Evolutionary conservation across 2,888 invertebrate genomes (phyloP), one percentile per base, ranked within the genome.

Genomic region (Dicycla oo): DNA sequence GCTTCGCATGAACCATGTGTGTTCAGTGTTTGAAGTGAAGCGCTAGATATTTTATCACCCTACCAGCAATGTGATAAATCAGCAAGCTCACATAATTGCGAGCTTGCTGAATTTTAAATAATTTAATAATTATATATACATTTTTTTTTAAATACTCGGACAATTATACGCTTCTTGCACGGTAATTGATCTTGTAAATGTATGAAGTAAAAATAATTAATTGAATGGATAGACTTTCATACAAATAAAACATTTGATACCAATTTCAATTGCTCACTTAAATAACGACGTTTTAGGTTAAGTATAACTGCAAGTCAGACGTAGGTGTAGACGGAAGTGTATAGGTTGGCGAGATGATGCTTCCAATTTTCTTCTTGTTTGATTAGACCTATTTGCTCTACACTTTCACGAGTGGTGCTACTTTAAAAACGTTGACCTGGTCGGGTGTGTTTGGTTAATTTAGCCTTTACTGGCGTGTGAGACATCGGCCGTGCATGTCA

Each of bases 361-460:
- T 90, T 91, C 91, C 91, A 90, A 92, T 93, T 92, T 93, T 91
- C 89, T 83, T 90, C 88, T 89, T 94, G 91, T 94, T 94, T 94
- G 93, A 91, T 90, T 88, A 92, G 88, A 93, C 91, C 90, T 95
- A 91, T 94, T 94, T 94, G 92, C 89, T 92, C 91, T 92, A 88
- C 90, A 94, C 95, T 95, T 95, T 95, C 95, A 92, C 94, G 89
- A 91, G 85, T 91, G 90, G 92, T 90, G 94, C 94, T 94, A 94
- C 94, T 94, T 94, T 93, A 92, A 93, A 95, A 93, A 91, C 94
- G 93, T 93, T 94, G 94, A 94, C 93, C 93, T 91, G 93, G 90
- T 92, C 91, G 87, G 88, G 86, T 91, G 88, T 91, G 91, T 91
- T 93, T 91, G 91, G 92, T 89, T 91, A 92, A 93, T 93, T 93